phyloP scores from a whole-genome alignment of 2,797 vertebrate species.

The Nannoperca australis region DNA sequence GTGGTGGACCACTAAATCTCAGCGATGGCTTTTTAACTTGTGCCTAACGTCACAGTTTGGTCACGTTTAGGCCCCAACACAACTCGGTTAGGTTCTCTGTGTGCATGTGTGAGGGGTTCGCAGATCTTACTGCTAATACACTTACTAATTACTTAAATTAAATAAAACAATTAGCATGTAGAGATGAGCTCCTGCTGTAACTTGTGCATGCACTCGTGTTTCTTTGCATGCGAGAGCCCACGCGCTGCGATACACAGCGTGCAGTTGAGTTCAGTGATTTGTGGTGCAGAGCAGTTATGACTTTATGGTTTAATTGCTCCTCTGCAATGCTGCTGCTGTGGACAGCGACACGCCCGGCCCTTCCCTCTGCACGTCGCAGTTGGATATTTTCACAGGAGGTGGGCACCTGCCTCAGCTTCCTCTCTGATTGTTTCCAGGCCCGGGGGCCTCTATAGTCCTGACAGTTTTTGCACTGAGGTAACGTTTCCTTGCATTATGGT shows the following conservation, averaged over 20 bases:
- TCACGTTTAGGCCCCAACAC: too few species aligned
- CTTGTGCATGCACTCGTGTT: background rate
- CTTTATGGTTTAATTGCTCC: conserved; percentile 59
- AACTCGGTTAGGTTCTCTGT: too few species aligned
- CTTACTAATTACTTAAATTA: too few species aligned
- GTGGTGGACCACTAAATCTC: too few species aligned
- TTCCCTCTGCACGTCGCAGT: conserved; percentile 40
- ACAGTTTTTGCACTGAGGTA: conserved; percentile 75
- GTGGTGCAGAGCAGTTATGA: conserved; percentile 19
- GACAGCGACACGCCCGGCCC: conserved; percentile 48
- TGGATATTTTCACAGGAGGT: conserved; percentile 79
- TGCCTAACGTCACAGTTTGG: too few species aligned
- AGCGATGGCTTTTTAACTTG: too few species aligned
- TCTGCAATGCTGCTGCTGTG: conserved; percentile 37
- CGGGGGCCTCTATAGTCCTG: conserved; percentile 61
- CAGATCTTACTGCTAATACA: background rate
- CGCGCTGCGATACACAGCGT: background rate
- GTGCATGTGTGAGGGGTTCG: too few species aligned
- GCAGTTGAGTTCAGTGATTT: conserved; percentile 24
- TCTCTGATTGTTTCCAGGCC: conserved; percentile 75
- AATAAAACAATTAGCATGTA: background rate
- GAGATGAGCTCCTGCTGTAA: background rate
- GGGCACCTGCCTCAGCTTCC: conserved; percentile 80
- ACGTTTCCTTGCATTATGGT: conserved; percentile 82
- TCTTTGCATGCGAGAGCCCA: conserved; percentile 15